Percentiles rank a stretch among this genome's conserved stretches.
phyloP scores from a whole-genome alignment of 2,888 invertebrate species.

The Latrodectus elegans region DNA sequence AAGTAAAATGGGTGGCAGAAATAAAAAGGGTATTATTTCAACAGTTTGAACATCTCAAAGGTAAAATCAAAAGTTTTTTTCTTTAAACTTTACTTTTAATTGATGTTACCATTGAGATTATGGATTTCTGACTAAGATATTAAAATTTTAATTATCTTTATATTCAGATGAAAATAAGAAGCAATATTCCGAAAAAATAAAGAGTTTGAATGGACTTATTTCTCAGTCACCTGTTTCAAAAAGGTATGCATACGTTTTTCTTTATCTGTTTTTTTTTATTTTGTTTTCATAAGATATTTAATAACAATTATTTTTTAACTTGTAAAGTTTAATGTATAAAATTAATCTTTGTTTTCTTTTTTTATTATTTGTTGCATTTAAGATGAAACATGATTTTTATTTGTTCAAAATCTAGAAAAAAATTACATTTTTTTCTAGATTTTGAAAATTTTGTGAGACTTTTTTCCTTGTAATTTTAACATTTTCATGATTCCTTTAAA shows the following conservation, averaged over 20 bases:
- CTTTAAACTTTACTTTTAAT: background rate
- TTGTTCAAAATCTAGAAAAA: too few species aligned
- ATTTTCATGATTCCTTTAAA: too few species aligned
- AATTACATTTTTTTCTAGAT: too few species aligned
- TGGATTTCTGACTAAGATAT: background rate
- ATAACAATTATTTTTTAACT: too few species aligned
- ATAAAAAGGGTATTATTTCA: constrained; percentile 91
- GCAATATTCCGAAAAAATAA: constrained; percentile 71
- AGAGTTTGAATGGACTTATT: constrained; percentile 62
- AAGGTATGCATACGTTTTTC: constrained; percentile 28
- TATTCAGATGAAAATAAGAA: constrained; percentile 69
- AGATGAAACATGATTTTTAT: too few species aligned
- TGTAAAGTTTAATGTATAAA: too few species aligned
- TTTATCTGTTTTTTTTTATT: too few species aligned
- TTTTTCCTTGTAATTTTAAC: too few species aligned
- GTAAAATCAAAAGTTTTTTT: constrained; percentile 71
- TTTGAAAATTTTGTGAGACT: too few species aligned
- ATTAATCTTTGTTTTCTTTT: too few species aligned
- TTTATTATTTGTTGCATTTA: too few species aligned
- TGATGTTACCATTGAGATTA: background rate
- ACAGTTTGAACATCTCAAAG: constrained; percentile 87
- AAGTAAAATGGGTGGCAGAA: constrained; percentile 92
- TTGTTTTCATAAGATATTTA: too few species aligned
- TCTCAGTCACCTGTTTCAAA: constrained; percentile 61
- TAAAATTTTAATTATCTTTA: background rate